phyloP scores from a whole-genome alignment of 2,888 invertebrate species.

The Scrobipalpa atriplicella region DNA sequence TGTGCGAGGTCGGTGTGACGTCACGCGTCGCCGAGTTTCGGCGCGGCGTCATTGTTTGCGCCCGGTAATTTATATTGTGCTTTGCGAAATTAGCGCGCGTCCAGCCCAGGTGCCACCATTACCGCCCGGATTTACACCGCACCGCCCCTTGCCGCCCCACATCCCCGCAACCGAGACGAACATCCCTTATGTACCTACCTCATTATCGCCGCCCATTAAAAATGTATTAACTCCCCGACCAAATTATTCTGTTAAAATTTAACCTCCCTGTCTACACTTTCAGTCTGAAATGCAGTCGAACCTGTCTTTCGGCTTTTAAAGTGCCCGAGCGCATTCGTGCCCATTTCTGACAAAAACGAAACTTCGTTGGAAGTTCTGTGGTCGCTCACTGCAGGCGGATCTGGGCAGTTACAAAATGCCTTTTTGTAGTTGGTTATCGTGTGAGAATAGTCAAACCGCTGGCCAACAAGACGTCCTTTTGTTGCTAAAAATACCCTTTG shows the following conservation, averaged over 20 bases:
- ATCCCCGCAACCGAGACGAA: slow-evolving; percentile 45
- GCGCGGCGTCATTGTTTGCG: slow-evolving; percentile 67
- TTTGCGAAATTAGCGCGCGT: slow-evolving; percentile 67
- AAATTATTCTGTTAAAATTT: slow-evolving; percentile 24
- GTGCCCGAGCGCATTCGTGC: slow-evolving; percentile 6
- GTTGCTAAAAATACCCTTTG: not conserved
- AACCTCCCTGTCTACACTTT: not conserved
- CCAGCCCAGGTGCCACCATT: slow-evolving; percentile 54
- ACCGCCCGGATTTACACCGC: slow-evolving; percentile 63
- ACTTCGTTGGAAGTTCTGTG: slow-evolving; percentile 22
- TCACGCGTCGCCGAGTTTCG: slow-evolving; percentile 42
- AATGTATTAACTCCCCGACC: slow-evolving; percentile 51
- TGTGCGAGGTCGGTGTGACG: slow-evolving; percentile 35
- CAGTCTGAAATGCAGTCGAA: slow-evolving; percentile 14
- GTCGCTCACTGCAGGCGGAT: slow-evolving; percentile 11
- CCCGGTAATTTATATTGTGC: slow-evolving; percentile 73
- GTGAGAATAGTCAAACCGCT: not conserved
- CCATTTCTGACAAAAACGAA: slow-evolving; percentile 23
- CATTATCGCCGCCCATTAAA: slow-evolving; percentile 68
- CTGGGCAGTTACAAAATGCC: not conserved
- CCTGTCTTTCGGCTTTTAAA: slow-evolving; percentile 6
- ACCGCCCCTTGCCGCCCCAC: slow-evolving; percentile 32
- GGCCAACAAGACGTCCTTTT: not conserved
- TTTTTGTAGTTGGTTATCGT: not conserved
- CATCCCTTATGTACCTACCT: slow-evolving; percentile 58